phyloP scores from a whole-genome alignment of 1,140 invertebrate genomes.

The Meloidogyne chitwoodi region DNA sequence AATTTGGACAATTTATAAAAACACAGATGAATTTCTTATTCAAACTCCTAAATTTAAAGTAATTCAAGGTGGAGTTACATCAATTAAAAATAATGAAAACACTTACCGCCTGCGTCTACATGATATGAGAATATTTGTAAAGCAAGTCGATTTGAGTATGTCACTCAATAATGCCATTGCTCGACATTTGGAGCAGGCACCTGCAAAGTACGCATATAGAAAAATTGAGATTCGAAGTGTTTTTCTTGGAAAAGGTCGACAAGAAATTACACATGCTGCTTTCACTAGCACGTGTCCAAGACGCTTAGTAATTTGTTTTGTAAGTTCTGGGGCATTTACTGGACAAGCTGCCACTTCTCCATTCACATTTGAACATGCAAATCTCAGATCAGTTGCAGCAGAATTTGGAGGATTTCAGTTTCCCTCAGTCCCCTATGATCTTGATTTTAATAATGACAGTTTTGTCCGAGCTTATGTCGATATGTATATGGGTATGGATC shows the following conservation, averaged over 20 bases:
- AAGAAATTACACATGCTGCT: slow-evolving; percentile 12
- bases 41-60: too few relatives aligned
- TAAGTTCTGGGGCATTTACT: slow-evolving; percentile 15
- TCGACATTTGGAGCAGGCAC: slow-evolving; percentile 5
- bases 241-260: slow-evolving; percentile 20
- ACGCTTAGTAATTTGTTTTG: slow-evolving; percentile 14
- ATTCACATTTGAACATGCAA: slow-evolving; percentile 22
- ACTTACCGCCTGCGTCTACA: too few relatives aligned
- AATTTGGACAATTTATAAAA: too few relatives aligned
- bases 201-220: too few relatives aligned
- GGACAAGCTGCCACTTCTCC: neutral
- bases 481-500: slow-evolving; percentile 19
- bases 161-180: slow-evolving; percentile 28
- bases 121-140: slow-evolving; percentile 21
- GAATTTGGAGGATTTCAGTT: slow-evolving; percentile 4
- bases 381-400: too few relatives aligned
- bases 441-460: slow-evolving; percentile 13
- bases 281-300: slow-evolving; percentile 15
- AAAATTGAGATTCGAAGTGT: slow-evolving; percentile 13
- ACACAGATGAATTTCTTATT: too few relatives aligned
- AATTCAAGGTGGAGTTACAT: too few relatives aligned
- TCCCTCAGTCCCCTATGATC: slow-evolving; percentile 13
- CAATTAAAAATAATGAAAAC: too few relatives aligned
- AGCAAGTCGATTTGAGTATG: slow-evolving; percentile 19
- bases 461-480: slow-evolving; percentile 25